phyloP scores from a whole-genome alignment of 1,140 invertebrate species.

The Bombyx mandarina region DNA sequence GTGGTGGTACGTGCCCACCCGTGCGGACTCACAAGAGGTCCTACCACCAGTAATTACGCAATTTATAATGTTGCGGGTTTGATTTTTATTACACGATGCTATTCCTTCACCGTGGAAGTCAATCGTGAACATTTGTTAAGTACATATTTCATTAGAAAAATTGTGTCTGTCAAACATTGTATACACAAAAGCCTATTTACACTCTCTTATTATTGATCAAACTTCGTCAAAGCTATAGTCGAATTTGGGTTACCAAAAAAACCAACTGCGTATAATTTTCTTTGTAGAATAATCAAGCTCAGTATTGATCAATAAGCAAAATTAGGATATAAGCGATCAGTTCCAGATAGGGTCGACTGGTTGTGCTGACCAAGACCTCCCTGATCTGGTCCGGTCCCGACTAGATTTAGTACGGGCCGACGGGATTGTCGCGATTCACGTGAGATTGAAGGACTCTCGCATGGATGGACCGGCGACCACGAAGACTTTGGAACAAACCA shows the following conservation, averaged over 20 bases:
- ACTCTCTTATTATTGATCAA: too few species aligned
- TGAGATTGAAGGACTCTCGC: slow-evolving; percentile 15
- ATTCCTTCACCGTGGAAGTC: too few species aligned
- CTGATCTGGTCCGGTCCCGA: slow-evolving; percentile 6
- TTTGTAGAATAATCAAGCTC: neutral
- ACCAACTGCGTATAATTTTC: neutral
- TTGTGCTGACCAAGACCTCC: slow-evolving; percentile 19
- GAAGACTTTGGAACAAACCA: slow-evolving; percentile 8
- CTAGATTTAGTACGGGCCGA: slow-evolving; percentile 7
- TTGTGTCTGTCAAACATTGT: too few species aligned
- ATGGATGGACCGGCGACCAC: slow-evolving; percentile 1
- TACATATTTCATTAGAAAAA: too few species aligned
- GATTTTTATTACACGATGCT: too few species aligned
- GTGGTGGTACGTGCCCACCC: too few species aligned
- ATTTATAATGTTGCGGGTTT: too few species aligned
- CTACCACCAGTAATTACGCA: too few species aligned
- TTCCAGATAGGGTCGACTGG: neutral
- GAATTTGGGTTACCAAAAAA: neutral
- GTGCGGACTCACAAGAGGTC: too few species aligned
- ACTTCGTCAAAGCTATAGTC: neutral
- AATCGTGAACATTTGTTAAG: too few species aligned
- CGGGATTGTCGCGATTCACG: slow-evolving; percentile 17
- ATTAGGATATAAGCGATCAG: slow-evolving; percentile 1
- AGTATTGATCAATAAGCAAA: slow-evolving; percentile 4
- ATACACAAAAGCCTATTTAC: too few species aligned